Evolutionary conservation across 2,113 vertebrate species (phyloP).

Genomic region (Corydoras maculifer): DNA sequence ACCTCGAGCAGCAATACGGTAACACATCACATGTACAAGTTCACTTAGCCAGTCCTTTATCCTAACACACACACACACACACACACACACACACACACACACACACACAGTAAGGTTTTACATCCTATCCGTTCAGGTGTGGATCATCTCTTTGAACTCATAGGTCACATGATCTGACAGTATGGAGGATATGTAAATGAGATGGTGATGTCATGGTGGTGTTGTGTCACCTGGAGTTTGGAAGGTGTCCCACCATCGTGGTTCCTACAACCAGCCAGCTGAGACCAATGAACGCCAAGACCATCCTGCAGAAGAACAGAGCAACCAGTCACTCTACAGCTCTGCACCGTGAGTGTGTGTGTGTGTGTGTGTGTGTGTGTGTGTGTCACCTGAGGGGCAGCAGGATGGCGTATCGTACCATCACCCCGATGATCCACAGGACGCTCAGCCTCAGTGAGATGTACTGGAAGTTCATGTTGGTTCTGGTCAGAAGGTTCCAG

Average conservation of each 20-base stretch:
- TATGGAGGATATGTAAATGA: background rate
- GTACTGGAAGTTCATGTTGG: slow-evolving; percentile 88
- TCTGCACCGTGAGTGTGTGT: slow-evolving; percentile 5
- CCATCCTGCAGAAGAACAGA: slow-evolving; percentile 62
- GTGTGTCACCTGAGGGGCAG: slow-evolving; percentile 79
- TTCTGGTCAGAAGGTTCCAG: slow-evolving; percentile 95
- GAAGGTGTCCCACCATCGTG: slow-evolving; percentile 79
- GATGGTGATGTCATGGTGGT: background rate
- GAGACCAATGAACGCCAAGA: slow-evolving; percentile 78
- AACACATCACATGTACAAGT: slow-evolving; percentile 89
- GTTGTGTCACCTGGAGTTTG: slow-evolving; percentile 73
- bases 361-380: background rate
- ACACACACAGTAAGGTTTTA: too few relatives aligned
- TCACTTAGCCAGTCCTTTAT: slow-evolving; percentile 84
- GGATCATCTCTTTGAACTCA: background rate
- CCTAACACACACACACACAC: slow-evolving; percentile 54
- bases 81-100: slow-evolving; percentile 7
- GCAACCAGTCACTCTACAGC: background rate
- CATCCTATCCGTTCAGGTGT: too few relatives aligned
- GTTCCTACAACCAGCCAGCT: slow-evolving; percentile 84
- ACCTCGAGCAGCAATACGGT: slow-evolving; percentile 86
- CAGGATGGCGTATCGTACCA: slow-evolving; percentile 84
- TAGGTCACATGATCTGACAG: too few relatives aligned
- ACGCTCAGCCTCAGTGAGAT: slow-evolving; percentile 80
- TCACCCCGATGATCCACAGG: slow-evolving; percentile 81